These are phyloP conservation scores for Bombus balteatus DNA, from an alignment of 1,140 invertebrate species.

Conservation along the genomic window DNA sequence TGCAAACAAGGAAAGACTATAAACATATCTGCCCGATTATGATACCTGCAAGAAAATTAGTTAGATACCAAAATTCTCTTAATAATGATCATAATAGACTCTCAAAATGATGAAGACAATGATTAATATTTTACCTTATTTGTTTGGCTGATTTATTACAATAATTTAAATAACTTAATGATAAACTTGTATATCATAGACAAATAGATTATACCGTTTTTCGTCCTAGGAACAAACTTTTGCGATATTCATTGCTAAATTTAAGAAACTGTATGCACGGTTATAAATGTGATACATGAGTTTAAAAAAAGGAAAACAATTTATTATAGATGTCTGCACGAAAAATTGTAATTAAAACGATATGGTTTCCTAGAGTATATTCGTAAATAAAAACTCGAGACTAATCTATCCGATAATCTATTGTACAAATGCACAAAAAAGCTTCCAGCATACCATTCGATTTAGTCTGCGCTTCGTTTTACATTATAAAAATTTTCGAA, in stretches of 20 bases:
- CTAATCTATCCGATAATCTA: not conserved
- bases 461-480: constrained; percentile 14
- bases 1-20: not conserved
- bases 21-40: not conserved
- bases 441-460: not conserved
- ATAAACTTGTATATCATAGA: constrained; percentile 17
- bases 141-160: constrained; percentile 34
- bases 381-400: not conserved
- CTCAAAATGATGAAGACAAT: not conserved
- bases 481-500: constrained; percentile 16
- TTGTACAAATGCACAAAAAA: constrained; percentile 17
- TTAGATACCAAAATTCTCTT: not conserved
- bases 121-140: constrained; percentile 14
- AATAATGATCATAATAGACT: not conserved
- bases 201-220: constrained; percentile 3
- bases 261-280: not conserved
- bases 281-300: not conserved
- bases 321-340: no score
- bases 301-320: not conserved
- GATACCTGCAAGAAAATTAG: not conserved
- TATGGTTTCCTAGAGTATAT: not conserved
- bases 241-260: not conserved
- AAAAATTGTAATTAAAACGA: not conserved
- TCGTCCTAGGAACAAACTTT: constrained; percentile 11
- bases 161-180: constrained; percentile 49